Base-by-base conservation (phyloP, 2,113 vertebrate species). In the Turnix velox region DNA sequence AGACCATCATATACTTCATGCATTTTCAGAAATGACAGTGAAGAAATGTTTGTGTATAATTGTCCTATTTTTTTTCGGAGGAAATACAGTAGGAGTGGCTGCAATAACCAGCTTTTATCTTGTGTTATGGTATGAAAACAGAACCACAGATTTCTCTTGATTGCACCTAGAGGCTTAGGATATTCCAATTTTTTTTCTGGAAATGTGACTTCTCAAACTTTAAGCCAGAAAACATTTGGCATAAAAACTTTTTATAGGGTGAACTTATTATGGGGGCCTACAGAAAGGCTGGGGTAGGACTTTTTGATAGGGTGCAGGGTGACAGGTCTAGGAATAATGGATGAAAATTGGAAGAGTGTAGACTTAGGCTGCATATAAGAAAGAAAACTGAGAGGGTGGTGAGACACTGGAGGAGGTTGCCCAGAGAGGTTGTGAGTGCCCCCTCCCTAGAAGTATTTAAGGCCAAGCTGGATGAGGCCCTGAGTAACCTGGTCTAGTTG, bases 21-120 rank as follows among this genome's bases (percentile, higher is more conserved):
- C 73, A 66, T 88, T 88, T 94, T 88, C 58, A 75, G 72, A 93
- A 92, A 65, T 94, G 87, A 90, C 84, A 86, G 75, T 45, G 52
- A 58, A 80, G 88, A 88, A 90, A 84, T 71, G 68, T 55, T 92
- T 4, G 1, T 84, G 55, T 63, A 48, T 88, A 91, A 81, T 66
- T 90, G 81, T 94, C 57, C 68, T 81, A 10, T 69, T 88, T 91
- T 85, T 93, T 73, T 85, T 93, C 69, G 52, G 92, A 74, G 90
- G 37, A 14, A 54, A 45, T 46, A 24, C 19, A 19, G 46, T 37
- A 78, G 63, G 77, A 68, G 40, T 91, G 68, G 27, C 11, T 89
- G 66, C 52, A 78, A 18, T 74, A 77, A 63, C 74, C 33, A 33
- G 35, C 24, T 95, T 84, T 77, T 86, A 46, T 88, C 54, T 87